These are phyloP conservation scores for Agrilus mali DNA, from an alignment of 2,888 invertebrate genomes.

Conservation along the genomic window DNA sequence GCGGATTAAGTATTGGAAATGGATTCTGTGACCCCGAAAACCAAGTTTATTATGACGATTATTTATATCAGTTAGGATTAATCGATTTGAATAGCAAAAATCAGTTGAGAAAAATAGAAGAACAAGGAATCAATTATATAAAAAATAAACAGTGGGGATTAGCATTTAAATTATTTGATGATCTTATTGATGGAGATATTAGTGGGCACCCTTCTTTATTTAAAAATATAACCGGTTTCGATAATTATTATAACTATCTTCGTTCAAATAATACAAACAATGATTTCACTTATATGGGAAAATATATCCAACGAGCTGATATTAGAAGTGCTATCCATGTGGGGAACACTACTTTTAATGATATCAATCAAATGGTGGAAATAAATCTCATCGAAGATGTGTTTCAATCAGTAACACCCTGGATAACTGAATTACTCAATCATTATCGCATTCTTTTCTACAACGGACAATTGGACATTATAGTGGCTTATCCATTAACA, in stretches of 20 bases:
- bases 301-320: slow-evolving; percentile 26
- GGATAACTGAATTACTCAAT: slow-evolving; percentile 42
- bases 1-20: slow-evolving; percentile 59
- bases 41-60: slow-evolving; percentile 57
- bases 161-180: slow-evolving; percentile 62
- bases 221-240: slow-evolving; percentile 55
- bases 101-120: slow-evolving; percentile 48
- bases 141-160: slow-evolving; percentile 47
- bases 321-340: slow-evolving; percentile 47
- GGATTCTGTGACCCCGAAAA: slow-evolving; percentile 60
- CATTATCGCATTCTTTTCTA: slow-evolving; percentile 63
- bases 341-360: slow-evolving; percentile 42
- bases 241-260: slow-evolving; percentile 57
- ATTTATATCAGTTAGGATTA: slow-evolving; percentile 58
- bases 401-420: slow-evolving; percentile 42
- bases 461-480: slow-evolving; percentile 80
- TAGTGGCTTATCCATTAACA: slow-evolving; percentile 73
- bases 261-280: slow-evolving; percentile 39
- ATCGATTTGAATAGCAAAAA: slow-evolving; percentile 45
- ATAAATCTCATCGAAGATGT: slow-evolving; percentile 41
- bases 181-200: slow-evolving; percentile 53
- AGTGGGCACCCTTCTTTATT: slow-evolving; percentile 37
- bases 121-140: slow-evolving; percentile 46
- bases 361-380: slow-evolving; percentile 39
- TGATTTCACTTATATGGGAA: slow-evolving; percentile 14